phyloP scores from a whole-genome alignment of 1,140 invertebrate species.

The Trichoplusia ni region DNA sequence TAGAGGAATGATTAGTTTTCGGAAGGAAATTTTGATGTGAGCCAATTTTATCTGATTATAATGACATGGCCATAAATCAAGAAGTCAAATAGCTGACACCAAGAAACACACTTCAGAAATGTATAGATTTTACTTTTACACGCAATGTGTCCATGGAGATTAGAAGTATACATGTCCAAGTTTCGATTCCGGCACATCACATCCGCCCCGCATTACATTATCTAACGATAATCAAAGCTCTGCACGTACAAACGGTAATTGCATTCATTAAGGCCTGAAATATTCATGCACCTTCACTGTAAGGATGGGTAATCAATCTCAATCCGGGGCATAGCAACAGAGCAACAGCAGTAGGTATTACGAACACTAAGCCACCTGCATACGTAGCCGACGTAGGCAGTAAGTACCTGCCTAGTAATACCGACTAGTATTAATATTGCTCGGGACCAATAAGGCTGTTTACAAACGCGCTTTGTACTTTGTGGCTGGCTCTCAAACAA shows the following conservation, averaged over 20 bases:
- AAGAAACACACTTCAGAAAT: too few relatives aligned
- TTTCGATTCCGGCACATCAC: too few relatives aligned
- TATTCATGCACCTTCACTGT: slow-evolving; percentile 20
- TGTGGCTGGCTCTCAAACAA: slow-evolving; percentile 59
- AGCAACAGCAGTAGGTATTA: neutral
- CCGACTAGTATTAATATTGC: slow-evolving; percentile 66
- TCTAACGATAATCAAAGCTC: neutral
- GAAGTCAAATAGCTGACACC: too few relatives aligned
- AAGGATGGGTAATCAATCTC: slow-evolving; percentile 26
- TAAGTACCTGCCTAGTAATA: too few relatives aligned
- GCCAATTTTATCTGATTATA: too few relatives aligned
- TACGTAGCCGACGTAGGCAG: slow-evolving; percentile 9
- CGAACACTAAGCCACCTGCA: slow-evolving; percentile 26
- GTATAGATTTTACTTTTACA: too few relatives aligned
- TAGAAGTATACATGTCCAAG: too few relatives aligned
- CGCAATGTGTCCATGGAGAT: too few relatives aligned
- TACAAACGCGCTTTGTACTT: slow-evolving; percentile 68
- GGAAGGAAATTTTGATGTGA: too few relatives aligned
- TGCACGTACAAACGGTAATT: neutral
- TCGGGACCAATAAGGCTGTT: slow-evolving; percentile 64
- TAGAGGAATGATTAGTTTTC: too few relatives aligned
- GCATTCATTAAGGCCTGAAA: slow-evolving; percentile 21
- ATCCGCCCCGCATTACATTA: neutral
- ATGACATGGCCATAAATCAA: too few relatives aligned
- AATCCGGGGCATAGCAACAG: slow-evolving; percentile 3